Evolutionary conservation across 1,140 invertebrate species (phyloP).

Genomic region (Diploscapter pachys): DNA sequence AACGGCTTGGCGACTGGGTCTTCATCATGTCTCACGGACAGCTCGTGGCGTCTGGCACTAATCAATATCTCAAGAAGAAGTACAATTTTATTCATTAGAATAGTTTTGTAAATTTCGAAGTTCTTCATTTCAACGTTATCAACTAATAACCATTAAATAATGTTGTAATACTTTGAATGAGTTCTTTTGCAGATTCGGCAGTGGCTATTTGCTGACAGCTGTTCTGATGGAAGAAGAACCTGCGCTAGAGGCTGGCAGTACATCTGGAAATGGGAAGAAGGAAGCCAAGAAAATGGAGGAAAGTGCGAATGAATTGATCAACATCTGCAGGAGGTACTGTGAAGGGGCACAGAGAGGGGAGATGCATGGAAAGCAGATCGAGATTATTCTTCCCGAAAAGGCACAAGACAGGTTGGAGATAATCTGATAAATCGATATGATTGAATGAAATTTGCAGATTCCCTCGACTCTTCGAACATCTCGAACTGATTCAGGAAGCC

Average conservation of each 20-base stretch:
- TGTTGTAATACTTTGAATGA: background rate
- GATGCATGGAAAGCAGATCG: slow-evolving; percentile 27
- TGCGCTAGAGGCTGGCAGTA: too few relatives aligned
- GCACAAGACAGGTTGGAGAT: slow-evolving; percentile 15
- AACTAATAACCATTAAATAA: too few relatives aligned
- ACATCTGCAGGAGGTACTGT: background rate
- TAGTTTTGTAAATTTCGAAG: slow-evolving; percentile 1
- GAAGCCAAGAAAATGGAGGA: slow-evolving; percentile 15
- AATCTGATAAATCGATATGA: background rate
- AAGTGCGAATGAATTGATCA: background rate
- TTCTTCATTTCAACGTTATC: too few relatives aligned
- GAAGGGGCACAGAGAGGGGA: slow-evolving; percentile 18
- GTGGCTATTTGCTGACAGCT: slow-evolving; percentile 29
- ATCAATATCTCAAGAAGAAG: slow-evolving; percentile 67
- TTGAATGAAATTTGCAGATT: slow-evolving; percentile 20
- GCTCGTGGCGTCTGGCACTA: slow-evolving; percentile 67
- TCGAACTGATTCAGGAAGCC: slow-evolving; percentile 26
- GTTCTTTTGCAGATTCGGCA: slow-evolving; percentile 25
- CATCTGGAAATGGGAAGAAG: background rate
- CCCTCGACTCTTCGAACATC: slow-evolving; percentile 21
- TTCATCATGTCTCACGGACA: slow-evolving; percentile 69
- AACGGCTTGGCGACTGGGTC: slow-evolving; percentile 63
- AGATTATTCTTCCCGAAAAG: slow-evolving; percentile 25
- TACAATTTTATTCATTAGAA: too few relatives aligned
- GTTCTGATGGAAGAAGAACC: slow-evolving; percentile 22